Conservation (phyloP, 2,797 vertebrate genomes). For the Cirrhinus mrigala region DNA sequence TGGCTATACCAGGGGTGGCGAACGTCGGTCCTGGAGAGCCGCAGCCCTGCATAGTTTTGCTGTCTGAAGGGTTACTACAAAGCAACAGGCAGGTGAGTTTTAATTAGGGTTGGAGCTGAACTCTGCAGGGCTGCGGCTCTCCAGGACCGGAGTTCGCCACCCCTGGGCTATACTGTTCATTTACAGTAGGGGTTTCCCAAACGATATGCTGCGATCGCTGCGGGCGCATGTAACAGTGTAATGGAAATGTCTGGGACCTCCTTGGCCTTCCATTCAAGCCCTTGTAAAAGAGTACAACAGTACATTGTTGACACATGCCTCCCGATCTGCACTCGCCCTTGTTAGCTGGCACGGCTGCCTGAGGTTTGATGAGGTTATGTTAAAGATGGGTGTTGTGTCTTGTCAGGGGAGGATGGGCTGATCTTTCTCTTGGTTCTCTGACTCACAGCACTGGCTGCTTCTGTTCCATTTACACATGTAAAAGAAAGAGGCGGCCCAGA, state of each 20-base stretch:
- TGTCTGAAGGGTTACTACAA: too few relatives aligned
- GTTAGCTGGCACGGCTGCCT: conserved; percentile 45
- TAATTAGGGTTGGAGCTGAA: too few relatives aligned
- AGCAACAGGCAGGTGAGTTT: too few relatives aligned
- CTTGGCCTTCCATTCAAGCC: conserved; percentile 50
- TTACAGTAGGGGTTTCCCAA: conserved; percentile 55
- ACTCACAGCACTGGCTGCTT: conserved; percentile 35
- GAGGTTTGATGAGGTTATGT: conserved; percentile 40
- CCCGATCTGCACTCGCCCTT: conserved; percentile 32
- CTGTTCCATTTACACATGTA: conserved; percentile 11
- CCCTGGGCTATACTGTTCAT: conserved; percentile 21
- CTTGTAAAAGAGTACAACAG: conserved; percentile 54
- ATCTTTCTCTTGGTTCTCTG: conserved; percentile 24
- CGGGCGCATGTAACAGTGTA: conserved; percentile 42
- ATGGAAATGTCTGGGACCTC: conserved; percentile 63
- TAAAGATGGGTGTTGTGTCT: conserved; percentile 53
- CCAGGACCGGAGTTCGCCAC: too few relatives aligned
- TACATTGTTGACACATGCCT: conserved; percentile 59
- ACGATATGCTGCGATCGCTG: conserved; percentile 34
- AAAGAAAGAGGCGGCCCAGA: conserved; percentile 5
- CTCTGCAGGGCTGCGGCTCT: too few relatives aligned
- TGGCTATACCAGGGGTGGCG: too few relatives aligned
- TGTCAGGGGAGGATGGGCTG: conserved; percentile 45
- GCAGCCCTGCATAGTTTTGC: too few relatives aligned
- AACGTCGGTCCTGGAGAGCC: too few relatives aligned